phyloP scores from a whole-genome alignment of 1,140 invertebrate genomes.

The Ladona fulva region DNA sequence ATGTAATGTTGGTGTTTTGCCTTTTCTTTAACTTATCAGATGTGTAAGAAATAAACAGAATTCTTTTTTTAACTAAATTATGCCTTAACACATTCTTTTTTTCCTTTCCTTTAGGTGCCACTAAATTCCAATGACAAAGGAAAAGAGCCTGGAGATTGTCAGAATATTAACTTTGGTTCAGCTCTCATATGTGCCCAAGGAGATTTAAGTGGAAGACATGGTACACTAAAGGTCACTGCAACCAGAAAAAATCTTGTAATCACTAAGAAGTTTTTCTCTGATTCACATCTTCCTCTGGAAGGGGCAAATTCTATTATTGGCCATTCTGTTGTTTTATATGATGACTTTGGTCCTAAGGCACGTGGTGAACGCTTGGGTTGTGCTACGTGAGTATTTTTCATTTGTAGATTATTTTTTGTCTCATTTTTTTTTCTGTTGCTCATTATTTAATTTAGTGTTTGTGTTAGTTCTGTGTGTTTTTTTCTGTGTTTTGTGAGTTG shows the following conservation, averaged over 20 bases:
- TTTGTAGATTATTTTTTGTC: slow-evolving; percentile 16
- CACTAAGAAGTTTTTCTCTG: slow-evolving; percentile 70
- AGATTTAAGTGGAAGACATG: slow-evolving; percentile 51
- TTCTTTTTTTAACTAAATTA: too few species aligned
- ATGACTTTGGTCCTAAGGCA: slow-evolving; percentile 76
- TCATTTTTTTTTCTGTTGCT: too few species aligned
- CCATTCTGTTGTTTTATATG: slow-evolving; percentile 79
- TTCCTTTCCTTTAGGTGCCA: background rate
- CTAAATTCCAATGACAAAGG: background rate
- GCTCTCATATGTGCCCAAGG: slow-evolving; percentile 38
- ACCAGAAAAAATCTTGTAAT: slow-evolving; percentile 50
- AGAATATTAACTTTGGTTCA: background rate
- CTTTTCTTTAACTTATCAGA: too few species aligned
- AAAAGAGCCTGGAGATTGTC: slow-evolving; percentile 19
- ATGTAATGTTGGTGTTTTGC: too few species aligned
- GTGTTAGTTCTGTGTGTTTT: too few species aligned
- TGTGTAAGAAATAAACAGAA: too few species aligned
- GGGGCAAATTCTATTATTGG: slow-evolving; percentile 67
- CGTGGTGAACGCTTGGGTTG: slow-evolving; percentile 81
- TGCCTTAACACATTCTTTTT: too few species aligned
- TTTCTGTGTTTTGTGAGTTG: too few species aligned
- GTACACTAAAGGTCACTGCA: slow-evolving; percentile 62
- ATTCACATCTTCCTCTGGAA: slow-evolving; percentile 61
- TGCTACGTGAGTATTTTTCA: slow-evolving; percentile 53
- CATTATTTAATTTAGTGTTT: too few species aligned